Evolutionary conservation across 2,888 invertebrate species (phyloP).

Genomic region (Eupithecia pulchellata): DNA sequence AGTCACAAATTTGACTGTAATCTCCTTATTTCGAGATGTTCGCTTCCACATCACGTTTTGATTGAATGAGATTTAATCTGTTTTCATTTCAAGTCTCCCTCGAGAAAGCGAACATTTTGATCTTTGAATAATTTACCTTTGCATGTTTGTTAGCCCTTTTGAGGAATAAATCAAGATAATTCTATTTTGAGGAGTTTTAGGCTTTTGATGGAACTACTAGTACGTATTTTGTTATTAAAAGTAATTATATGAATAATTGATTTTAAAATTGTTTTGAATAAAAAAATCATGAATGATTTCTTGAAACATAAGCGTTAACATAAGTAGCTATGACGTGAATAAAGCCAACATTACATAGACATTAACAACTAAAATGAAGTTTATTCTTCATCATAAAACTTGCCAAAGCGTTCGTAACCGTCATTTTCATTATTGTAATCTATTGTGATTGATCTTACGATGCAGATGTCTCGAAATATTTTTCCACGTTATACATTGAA

Average conservation of each 20-base stretch:
- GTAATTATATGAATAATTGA: background rate
- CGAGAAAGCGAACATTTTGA: slow-evolving; percentile 59
- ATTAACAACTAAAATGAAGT: background rate
- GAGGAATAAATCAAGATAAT: slow-evolving; percentile 35
- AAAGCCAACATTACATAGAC: too few relatives aligned
- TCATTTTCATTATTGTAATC: background rate
- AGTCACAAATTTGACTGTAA: slow-evolving; percentile 70
- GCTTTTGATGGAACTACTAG: background rate
- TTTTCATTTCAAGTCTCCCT: slow-evolving; percentile 67
- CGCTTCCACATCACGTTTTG: slow-evolving; percentile 77
- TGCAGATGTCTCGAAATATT: background rate
- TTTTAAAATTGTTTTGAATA: too few relatives aligned
- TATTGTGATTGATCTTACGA: background rate
- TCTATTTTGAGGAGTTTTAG: slow-evolving; percentile 4
- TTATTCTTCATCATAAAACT: background rate
- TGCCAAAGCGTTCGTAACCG: background rate
- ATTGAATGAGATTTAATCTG: slow-evolving; percentile 80
- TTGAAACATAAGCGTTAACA: background rate
- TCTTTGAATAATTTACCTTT: slow-evolving; percentile 76
- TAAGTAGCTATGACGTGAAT: too few relatives aligned
- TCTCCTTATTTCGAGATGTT: slow-evolving; percentile 76
- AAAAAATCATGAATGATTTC: background rate
- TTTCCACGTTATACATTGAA: background rate
- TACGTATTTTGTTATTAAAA: background rate
- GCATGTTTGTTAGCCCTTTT: slow-evolving; percentile 55